These are phyloP conservation scores for Heteromurus nitidus DNA, from an alignment of 2,888 invertebrate species.

Conservation along the genomic window DNA sequence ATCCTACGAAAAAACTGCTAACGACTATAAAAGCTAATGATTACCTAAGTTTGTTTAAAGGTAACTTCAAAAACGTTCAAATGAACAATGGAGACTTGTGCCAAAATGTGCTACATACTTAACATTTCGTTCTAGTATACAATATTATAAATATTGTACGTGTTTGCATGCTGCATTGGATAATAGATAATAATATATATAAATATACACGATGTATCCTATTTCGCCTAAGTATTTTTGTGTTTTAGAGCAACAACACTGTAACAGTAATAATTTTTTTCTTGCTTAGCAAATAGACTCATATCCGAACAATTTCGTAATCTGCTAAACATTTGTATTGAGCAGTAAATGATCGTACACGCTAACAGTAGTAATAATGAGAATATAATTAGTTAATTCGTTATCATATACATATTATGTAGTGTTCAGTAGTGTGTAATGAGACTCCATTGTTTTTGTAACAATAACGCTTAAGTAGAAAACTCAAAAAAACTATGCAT, in stretches of 20 bases:
- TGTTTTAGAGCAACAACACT: slow-evolving; percentile 43
- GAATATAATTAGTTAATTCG: neutral
- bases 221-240: neutral
- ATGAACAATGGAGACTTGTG: neutral
- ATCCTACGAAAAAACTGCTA: neutral
- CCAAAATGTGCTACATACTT: neutral
- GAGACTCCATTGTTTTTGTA: slow-evolving; percentile 30
- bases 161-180: too few species aligned
- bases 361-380: slow-evolving; percentile 28
- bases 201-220: neutral
- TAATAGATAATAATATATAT: too few species aligned
- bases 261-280: slow-evolving; percentile 32
- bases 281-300: slow-evolving; percentile 24
- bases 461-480: slow-evolving; percentile 34
- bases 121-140: neutral
- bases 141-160: neutral
- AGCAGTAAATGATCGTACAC: slow-evolving; percentile 47
- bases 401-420: slow-evolving; percentile 35
- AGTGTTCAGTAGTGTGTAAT: slow-evolving; percentile 20
- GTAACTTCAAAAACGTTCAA: slow-evolving; percentile 31
- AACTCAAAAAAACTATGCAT: slow-evolving; percentile 13
- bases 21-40: slow-evolving; percentile 25
- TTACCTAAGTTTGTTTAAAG: slow-evolving; percentile 7
- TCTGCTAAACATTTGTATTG: slow-evolving; percentile 53
- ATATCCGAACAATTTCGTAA: slow-evolving; percentile 14